Evolutionary conservation across 2,797 vertebrate species (phyloP), one percentile per base, ranked within the genome.

Genomic region (Furcifer pardalis): DNA sequence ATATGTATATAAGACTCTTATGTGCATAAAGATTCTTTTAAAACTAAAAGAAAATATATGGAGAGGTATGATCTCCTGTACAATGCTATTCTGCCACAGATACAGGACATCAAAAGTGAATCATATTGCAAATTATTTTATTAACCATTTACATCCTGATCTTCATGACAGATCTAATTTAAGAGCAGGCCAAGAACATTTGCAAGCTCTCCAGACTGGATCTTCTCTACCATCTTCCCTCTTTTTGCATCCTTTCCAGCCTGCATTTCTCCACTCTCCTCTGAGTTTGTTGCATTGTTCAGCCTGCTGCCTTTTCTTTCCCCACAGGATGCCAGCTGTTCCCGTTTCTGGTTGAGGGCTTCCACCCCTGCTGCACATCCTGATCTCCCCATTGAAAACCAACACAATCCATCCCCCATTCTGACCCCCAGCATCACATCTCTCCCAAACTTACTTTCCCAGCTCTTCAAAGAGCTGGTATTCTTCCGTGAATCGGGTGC

Each of bases 401-500:
- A 12, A 27, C 21, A 35, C 35, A 17, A 25, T n/a, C 65, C 46
- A 42, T 81, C 84, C 5, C 10, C 17, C 52, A 9, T 79, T 84
- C 15, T 19, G 7, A 5, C 4, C 30, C 30, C 87, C 83, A 86
- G 46, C 88, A 91, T 89, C 17, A 17, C 3, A 63, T 63, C 32
- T 0, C 74, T 93, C 87, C 92, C 90, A 89, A 94, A 98, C 98
- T 98, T 97, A 99, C 98, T 99, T 99, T 92, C 98, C 98, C 96
- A 99, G 96, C 97, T 99, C 98, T 92, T 99, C 98, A 32, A 98
- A 99, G 92, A 99, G 97, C 97, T 99, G 98, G 91, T 97, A 99
- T 95, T 99, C 98, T 96, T 99, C 98, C 0, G 98, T 99, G 95
- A 99, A 99, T 80, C 98, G 98, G 71, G 97, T 99, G 95, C 98